Base-by-base conservation (phyloP, 92 coral and sea anemone species). In the Actinernus sp. region DNA sequence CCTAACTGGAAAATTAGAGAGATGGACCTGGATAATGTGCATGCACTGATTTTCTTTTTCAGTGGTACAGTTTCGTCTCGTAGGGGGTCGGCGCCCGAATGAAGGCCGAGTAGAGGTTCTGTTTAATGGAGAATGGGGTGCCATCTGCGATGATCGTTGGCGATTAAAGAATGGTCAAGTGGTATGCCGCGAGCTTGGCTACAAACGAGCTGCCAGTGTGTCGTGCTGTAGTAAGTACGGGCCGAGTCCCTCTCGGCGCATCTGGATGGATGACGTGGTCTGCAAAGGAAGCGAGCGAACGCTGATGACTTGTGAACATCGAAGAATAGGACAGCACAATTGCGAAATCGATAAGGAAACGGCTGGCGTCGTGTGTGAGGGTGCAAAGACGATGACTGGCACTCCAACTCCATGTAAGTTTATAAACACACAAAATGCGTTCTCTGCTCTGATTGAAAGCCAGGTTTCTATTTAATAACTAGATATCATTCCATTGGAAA, bases 171-270 rank as follows among this genome's bases (percentile, higher is more conserved):
- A 55, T 18, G 81, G 73, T 21, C 74, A 80, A 44, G 87, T 80
- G 31, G 56, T 63, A 20, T 80, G 87, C 37, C 63, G 68, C 1
- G 63, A 66, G 66, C 61, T 80, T 30, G 87, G 87, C 0, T 80
- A 61, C 47, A 37, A 30, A 24, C 56, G 40, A 25, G 78, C 65
- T 3, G 56, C 17, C 36, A 55, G 78, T 26, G 78, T 70, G 20
- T 55, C 67, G 0, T 56, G 78, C 23, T 56, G 66, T 45, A 40
- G 62, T 27, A 58, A 57, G 41, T 70, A 70, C 28, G 66, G 78
- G 19, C 30, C 58, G 19, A 70, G 58, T 40, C n/a, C 24, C 14
- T 34, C 49, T 5, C 41, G 45, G 21, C 58, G 58, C 18, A 70
- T 70, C 26, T 70, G 78, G 78, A 11, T 70, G 29, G 78, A 70